Evolutionary conservation across 2,113 vertebrate species (phyloP), one percentile per base, ranked within the genome.

Genomic region (Leptosomus discolor): DNA sequence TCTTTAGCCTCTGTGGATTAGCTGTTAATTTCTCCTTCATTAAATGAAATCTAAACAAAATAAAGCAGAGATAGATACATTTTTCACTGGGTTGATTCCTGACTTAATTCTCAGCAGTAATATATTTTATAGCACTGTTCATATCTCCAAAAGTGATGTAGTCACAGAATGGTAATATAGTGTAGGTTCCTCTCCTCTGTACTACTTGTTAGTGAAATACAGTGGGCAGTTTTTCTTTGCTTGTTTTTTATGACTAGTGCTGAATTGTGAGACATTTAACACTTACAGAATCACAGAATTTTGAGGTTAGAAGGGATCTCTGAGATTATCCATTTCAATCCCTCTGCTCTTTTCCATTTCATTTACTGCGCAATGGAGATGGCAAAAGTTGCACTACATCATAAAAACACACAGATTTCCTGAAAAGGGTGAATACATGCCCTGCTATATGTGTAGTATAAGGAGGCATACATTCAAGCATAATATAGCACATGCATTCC

Each of bases 11-110:
- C 41, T 76, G 18, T 80, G 51, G 43, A 90, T 85, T 81, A 95
- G 36, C 57, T 96, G 9, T 94, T 95, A 96, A 91, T 96, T 95
- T 90, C 80, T 95, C 73, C 78, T 95, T 93, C 69, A 83, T 65
- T 89, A 86, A 92, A 67, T 74, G 36, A 68, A 93, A 92, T 37
- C 12, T 64, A 63, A 84, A 88, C 8, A 86, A 96, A 97, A 63
- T 73, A 86, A 97, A 96, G 50, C 14, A 94, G 41, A 79, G 41
- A 39, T 20, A 79, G 41, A 39, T 20, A 48, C 27, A 39, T 78
- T 94, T 94, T 94, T 53, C 39, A 75, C 68, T 67, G 69, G 46
- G 37, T 88, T 94, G 86, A 79, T 92, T 95, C 73, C 74, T 88
- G 19, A 81, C 36, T 93, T 94, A 79, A 46, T 70, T 95, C 53